These are phyloP conservation scores for Monoplex corrugatus DNA, from an alignment of 2,888 invertebrate species.

Conservation along the genomic window DNA sequence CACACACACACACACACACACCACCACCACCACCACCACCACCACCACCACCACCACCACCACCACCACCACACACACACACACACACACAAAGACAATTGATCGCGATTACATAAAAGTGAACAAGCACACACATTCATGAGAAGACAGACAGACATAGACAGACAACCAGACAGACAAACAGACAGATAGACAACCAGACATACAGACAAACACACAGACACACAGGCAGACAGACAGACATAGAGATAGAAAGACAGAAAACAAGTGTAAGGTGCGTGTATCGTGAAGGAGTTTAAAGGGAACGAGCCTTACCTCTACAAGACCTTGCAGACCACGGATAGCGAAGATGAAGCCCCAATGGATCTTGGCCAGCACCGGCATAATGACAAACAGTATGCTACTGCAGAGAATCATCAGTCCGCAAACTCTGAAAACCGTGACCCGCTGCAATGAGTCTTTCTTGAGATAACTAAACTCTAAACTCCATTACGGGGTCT, in stretches of 20 bases:
- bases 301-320: conserved; percentile 62
- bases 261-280: background rate
- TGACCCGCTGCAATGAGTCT: too few species aligned
- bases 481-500: too few species aligned
- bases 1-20: too few species aligned
- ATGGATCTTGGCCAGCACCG: conserved; percentile 57
- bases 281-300: too few species aligned
- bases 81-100: background rate
- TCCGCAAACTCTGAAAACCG: conserved; percentile 67
- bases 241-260: background rate
- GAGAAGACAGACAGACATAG: background rate
- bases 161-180: background rate
- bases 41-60: conserved; percentile 45
- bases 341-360: conserved; percentile 59
- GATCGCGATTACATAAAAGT: too few species aligned
- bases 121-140: background rate
- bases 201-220: conserved; percentile 31
- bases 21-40: too few species aligned
- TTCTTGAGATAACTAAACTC: too few species aligned
- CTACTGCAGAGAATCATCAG: conserved; percentile 63
- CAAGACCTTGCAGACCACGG: conserved; percentile 65
- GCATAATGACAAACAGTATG: conserved; percentile 61
- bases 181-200: conserved; percentile 31
- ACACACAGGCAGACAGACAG: background rate
- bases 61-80: conserved; percentile 53